Evolutionary conservation across 2,113 vertebrate species (phyloP), one percentile per base, ranked within the genome.

Genomic region (Rallus limicola): DNA sequence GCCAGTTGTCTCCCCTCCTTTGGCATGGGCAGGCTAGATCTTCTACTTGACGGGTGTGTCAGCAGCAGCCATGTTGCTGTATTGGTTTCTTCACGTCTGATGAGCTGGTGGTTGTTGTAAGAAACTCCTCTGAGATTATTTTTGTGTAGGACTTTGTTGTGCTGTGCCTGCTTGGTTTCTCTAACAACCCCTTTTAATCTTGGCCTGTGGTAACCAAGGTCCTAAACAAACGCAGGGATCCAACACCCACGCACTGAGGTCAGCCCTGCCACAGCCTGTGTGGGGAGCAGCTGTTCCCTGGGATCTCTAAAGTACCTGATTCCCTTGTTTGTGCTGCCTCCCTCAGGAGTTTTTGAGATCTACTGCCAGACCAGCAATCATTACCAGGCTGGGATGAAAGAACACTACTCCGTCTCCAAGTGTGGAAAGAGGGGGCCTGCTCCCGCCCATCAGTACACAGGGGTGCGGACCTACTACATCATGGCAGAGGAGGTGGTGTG

Each of bases 321-420:
- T 38, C 81, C 48, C 71, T 52, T 94, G 50, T 92, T 82, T 6
- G 1, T 95, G 69, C 70, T 95, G 62, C 78, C 56, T 95, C 81
- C 89, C 44, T 87, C 75, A 98, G 98, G 98, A 76, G 92, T 20
- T 65, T 98, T 98, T 95, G 98, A 97, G 72, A 96, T 98, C 70
- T 98, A 98, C 84, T 98, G 98, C 80, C 97, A 98, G 83, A 98
- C 93, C 1, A 97, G 96, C 81, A 98, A 85, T 67, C 98, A 98
- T 58, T 97, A 95, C 86, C 96, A 98, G 91, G 92, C 97, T 82
- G 98, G 98, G 36, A 98, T 98, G 98, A 98, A 60, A 83, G 97
- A 96, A 10, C 65, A 12, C 28, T 98, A 98, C 78, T 94, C 64
- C 0, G 98, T 98, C 31, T 97, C 96, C 34, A 77, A 77, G 50